These are phyloP conservation scores for Oscheius sp. DNA, from an alignment of 2,888 invertebrate species.

Conservation along the genomic window DNA sequence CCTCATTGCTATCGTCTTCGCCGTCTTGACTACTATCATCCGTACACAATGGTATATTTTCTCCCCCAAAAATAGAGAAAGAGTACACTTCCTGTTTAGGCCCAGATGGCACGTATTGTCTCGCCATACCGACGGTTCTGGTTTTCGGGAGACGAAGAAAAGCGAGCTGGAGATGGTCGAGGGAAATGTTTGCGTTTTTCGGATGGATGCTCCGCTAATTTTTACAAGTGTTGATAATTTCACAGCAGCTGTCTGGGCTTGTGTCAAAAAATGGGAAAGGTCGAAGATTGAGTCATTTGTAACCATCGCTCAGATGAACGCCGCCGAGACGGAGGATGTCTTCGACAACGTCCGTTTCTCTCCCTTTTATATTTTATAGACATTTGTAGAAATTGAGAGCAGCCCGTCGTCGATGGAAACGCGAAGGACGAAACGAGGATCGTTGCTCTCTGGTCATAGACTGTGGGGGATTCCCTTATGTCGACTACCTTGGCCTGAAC, in stretches of 20 bases:
- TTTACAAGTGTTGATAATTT: constrained; percentile 70
- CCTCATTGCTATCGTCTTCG: constrained; percentile 66
- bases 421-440: constrained; percentile 37
- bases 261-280: constrained; percentile 60
- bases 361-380: neutral
- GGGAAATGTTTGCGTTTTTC: constrained; percentile 67
- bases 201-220: constrained; percentile 71
- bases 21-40: constrained; percentile 67
- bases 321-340: constrained; percentile 43
- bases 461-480: constrained; percentile 70
- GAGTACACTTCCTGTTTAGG: constrained; percentile 40
- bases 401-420: constrained; percentile 46
- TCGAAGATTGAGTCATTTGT: constrained; percentile 55
- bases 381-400: constrained; percentile 43
- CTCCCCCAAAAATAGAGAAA: neutral
- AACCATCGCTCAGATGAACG: constrained; percentile 55
- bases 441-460: constrained; percentile 66
- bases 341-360: constrained; percentile 48
- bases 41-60: constrained; percentile 62
- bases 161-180: constrained; percentile 60
- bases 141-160: constrained; percentile 57
- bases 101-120: constrained; percentile 71
- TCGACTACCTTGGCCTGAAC: constrained; percentile 48
- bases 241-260: constrained; percentile 61
- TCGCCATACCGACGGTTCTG: constrained; percentile 55